Conservation (phyloP, 2,888 invertebrate species). For the Steinernema scapterisci region DNA sequence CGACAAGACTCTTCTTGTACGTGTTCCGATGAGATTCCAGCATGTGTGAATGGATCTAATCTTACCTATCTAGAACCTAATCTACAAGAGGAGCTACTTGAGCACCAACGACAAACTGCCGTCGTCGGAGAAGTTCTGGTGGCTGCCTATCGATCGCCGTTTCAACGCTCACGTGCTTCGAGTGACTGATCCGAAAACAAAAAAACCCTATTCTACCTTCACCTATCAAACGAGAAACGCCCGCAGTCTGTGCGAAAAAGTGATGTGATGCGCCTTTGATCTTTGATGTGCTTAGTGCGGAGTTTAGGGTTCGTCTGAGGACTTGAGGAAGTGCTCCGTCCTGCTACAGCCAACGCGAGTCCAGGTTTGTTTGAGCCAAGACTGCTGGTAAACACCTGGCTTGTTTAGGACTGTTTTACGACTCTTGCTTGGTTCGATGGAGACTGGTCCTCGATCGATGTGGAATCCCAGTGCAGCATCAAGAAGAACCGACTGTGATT, state of each 20-base stretch:
- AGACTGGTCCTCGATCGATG: conserved; percentile 2
- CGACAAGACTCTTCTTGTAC: conserved; percentile 11
- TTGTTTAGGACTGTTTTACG: conserved; percentile 3
- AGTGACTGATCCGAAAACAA: background rate
- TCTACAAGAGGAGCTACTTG: conserved; percentile 4
- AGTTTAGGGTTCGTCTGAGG: no score
- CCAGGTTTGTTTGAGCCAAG: background rate
- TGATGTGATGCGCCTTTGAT: background rate
- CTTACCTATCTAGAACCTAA: background rate
- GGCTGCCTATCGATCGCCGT: conserved; percentile 14
- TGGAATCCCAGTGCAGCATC: background rate
- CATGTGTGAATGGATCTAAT: background rate
- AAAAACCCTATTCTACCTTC: background rate
- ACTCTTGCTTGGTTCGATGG: background rate
- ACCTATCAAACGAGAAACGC: conserved; percentile 13
- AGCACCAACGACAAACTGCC: conserved; percentile 24
- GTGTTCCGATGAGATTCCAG: background rate
- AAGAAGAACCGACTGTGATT: background rate
- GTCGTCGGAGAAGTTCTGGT: conserved; percentile 1
- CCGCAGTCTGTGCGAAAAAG: conserved; percentile 15
- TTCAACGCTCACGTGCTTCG: conserved; percentile 10
- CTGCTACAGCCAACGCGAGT: background rate
- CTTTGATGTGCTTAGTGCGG: no score
- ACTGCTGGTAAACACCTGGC: background rate
- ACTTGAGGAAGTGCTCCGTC: background rate